Evolutionary conservation across 2,888 invertebrate genomes (phyloP).

Genomic region (Amiota minor): DNA sequence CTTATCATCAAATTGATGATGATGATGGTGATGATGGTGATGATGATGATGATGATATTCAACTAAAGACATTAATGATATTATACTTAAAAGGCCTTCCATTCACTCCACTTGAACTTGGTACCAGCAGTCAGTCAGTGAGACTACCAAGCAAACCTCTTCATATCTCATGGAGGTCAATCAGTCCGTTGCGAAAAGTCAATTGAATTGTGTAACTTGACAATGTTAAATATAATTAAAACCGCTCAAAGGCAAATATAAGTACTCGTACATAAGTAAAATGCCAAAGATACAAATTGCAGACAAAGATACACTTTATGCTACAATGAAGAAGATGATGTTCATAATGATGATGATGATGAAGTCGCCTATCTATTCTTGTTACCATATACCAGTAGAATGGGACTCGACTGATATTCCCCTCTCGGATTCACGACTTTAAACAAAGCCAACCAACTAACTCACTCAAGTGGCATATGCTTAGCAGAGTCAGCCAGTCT

Average conservation of each 20-base stretch:
- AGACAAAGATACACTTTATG: neutral
- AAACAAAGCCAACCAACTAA: neutral
- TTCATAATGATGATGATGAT: neutral
- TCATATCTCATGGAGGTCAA: neutral
- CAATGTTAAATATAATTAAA: slow-evolving; percentile 14
- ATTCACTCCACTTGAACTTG: too few species aligned
- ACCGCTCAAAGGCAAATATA: slow-evolving; percentile 17
- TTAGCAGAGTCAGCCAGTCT: slow-evolving; percentile 5
- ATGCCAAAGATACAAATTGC: slow-evolving; percentile 7
- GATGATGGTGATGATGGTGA: too few species aligned
- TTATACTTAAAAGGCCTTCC: too few species aligned
- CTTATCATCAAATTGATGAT: neutral
- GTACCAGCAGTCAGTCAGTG: too few species aligned
- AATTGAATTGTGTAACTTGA: slow-evolving; percentile 16
- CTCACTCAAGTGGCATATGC: slow-evolving; percentile 21
- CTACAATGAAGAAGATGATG: neutral
- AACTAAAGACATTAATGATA: too few species aligned
- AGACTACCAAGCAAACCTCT: neutral
- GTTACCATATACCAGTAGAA: too few species aligned
- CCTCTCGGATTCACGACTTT: neutral
- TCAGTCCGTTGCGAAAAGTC: neutral
- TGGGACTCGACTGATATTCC: neutral
- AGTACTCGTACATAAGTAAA: neutral
- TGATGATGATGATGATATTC: too few species aligned
- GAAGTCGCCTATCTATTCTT: neutral